Conservation (phyloP, 2,888 invertebrate species). For the Drosophila lacicola region DNA sequence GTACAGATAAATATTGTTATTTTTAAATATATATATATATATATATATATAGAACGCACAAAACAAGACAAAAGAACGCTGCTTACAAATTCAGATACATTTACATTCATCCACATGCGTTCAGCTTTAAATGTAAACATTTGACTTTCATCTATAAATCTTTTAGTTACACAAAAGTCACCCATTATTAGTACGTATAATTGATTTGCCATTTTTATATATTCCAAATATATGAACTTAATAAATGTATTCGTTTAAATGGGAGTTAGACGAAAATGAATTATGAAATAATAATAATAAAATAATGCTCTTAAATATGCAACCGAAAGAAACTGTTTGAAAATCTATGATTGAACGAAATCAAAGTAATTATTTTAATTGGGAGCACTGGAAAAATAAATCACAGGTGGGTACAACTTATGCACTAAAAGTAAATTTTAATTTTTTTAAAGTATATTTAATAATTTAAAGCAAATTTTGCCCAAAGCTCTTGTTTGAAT, state of each 20-base stretch:
- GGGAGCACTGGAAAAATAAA: no score
- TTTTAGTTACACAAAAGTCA: slow-evolving; percentile 25
- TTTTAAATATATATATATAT: background rate
- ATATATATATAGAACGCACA: slow-evolving; percentile 5
- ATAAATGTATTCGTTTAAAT: slow-evolving; percentile 46
- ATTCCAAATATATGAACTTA: slow-evolving; percentile 35
- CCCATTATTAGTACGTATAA: slow-evolving; percentile 19
- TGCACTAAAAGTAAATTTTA: no score
- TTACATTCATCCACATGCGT: slow-evolving; percentile 28
- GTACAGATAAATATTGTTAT: slow-evolving; percentile 10
- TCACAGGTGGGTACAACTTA: no score
- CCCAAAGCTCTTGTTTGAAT: no score
- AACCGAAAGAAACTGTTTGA: background rate
- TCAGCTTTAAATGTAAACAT: slow-evolving; percentile 50
- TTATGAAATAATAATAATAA: slow-evolving; percentile 41
- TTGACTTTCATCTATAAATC: slow-evolving; percentile 10
- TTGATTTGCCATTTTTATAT: slow-evolving; percentile 50
- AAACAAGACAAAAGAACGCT: slow-evolving; percentile 5
- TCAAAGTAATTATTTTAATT: no score
- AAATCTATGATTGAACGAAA: no score
- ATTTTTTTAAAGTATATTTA: no score
- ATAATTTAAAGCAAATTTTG: no score
- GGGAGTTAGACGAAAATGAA: slow-evolving; percentile 31
- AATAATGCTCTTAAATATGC: slow-evolving; percentile 54
- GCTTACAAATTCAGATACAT: slow-evolving; percentile 21